A percentile compares a stretch with the other conserved stretches of the same genome.
Conservation (phyloP, 2,113 vertebrate species). For the Hippolais icterina region DNA sequence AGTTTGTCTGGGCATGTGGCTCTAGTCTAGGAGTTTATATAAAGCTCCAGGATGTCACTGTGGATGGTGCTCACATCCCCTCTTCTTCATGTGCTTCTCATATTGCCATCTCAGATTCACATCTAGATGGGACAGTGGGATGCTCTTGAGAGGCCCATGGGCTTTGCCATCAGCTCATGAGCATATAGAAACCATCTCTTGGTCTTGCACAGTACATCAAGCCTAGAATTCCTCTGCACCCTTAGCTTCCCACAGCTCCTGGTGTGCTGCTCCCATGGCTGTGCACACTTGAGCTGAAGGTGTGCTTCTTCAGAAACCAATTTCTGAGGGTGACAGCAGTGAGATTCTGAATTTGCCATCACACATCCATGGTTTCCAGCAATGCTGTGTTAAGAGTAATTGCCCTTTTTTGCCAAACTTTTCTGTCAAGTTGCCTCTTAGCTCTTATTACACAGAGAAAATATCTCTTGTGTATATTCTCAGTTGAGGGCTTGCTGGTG, state of each 20-base stretch:
- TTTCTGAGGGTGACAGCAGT: not conserved
- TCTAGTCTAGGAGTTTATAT: not conserved
- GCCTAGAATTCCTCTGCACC: not conserved
- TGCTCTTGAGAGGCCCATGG: not conserved
- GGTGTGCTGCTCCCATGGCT: fast-evolving
- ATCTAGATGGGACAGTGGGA: not conserved
- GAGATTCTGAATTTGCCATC: not conserved
- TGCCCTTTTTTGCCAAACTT: not conserved
- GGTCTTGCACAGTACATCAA: not conserved
- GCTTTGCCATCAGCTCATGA: not conserved
- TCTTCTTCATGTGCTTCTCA: not conserved
- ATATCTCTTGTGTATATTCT: not conserved
- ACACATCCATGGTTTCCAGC: not conserved
- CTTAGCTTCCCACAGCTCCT: not conserved
- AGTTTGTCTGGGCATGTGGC: not conserved
- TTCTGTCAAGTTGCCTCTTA: not conserved
- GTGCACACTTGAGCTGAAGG: not conserved
- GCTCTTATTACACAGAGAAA: not conserved
- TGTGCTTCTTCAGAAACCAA: not conserved
- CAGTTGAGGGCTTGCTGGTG: not conserved
- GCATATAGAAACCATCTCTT: not conserved
- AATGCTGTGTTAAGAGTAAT: not conserved
- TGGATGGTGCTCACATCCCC: fast-evolving
- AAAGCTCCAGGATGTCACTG: not conserved
- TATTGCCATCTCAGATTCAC: not conserved